These are phyloP conservation scores for Steinernema carpocapsae DNA, from an alignment of 2,888 invertebrate species.

Conservation along the genomic window DNA sequence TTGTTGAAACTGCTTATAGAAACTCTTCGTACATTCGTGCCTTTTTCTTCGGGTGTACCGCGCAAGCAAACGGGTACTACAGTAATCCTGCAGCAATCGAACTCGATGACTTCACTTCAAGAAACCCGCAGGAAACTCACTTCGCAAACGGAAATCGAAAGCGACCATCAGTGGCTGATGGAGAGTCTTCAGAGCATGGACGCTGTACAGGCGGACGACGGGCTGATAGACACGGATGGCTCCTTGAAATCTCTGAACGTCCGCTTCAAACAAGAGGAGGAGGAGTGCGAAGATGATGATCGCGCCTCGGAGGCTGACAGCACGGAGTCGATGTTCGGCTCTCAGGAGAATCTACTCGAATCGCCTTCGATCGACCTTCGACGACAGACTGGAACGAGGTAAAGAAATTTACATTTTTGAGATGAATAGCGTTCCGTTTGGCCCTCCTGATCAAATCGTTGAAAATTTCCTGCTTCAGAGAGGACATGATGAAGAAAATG, in stretches of 20 bases:
- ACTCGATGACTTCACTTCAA: slow-evolving; percentile 7
- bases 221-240: not conserved
- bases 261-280: not conserved
- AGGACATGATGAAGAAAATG: slow-evolving; percentile 53
- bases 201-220: slow-evolving; percentile 44
- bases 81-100: slow-evolving; percentile 22
- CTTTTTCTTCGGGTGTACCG: slow-evolving; percentile 24
- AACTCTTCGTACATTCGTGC: slow-evolving; percentile 58
- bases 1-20: slow-evolving; percentile 64
- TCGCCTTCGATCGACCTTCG: slow-evolving; percentile 22
- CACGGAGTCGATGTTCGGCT: slow-evolving; percentile 39
- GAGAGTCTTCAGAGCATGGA: slow-evolving; percentile 57
- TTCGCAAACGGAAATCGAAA: slow-evolving; percentile 47
- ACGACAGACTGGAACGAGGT: slow-evolving; percentile 27
- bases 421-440: too few species aligned
- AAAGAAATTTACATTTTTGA: too few species aligned
- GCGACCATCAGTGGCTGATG: slow-evolving; percentile 57
- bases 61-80: slow-evolving; percentile 20
- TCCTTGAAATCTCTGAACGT: slow-evolving; percentile 8
- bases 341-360: slow-evolving; percentile 42
- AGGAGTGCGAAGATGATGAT: slow-evolving; percentile 11
- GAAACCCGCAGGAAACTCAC: not conserved
- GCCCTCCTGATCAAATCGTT: too few species aligned
- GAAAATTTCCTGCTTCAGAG: slow-evolving; percentile 44
- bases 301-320: slow-evolving; percentile 29